These are phyloP conservation scores for Sympetrum striolatum DNA, from an alignment of 2,888 invertebrate species.

Conservation along the genomic window DNA sequence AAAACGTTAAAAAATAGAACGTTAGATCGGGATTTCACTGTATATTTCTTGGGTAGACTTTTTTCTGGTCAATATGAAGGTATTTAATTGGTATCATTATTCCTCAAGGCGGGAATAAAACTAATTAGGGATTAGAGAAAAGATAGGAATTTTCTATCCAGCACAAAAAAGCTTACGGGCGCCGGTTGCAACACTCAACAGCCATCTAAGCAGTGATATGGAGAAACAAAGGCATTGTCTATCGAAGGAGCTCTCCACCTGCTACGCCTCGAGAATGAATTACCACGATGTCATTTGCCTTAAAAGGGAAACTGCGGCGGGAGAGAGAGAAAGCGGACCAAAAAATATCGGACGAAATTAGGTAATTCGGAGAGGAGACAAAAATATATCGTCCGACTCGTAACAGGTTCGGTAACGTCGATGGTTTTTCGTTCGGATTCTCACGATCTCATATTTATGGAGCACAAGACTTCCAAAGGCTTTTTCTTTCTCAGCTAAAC, in stretches of 20 bases:
- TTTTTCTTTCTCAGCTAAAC: neutral
- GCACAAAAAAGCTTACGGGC: too few species aligned
- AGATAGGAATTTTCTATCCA: too few species aligned
- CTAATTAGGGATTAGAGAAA: too few species aligned
- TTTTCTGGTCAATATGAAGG: too few species aligned
- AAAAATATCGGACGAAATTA: slow-evolving; percentile 1
- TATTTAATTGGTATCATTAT: too few species aligned
- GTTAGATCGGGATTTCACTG: too few species aligned
- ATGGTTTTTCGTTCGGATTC: neutral
- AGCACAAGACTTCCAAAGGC: neutral
- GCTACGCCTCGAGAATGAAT: neutral
- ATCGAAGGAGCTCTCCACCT: neutral
- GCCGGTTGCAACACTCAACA: too few species aligned
- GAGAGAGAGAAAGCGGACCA: slow-evolving; percentile 31
- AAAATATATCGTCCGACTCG: slow-evolving; percentile 20
- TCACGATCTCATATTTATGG: neutral
- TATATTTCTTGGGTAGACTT: too few species aligned
- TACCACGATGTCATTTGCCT: slow-evolving; percentile 21
- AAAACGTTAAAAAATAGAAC: too few species aligned
- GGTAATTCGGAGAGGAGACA: slow-evolving; percentile 27
- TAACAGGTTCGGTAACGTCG: slow-evolving; percentile 2
- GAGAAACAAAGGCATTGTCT: neutral
- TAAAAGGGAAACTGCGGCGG: slow-evolving; percentile 3
- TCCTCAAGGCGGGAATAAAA: too few species aligned
- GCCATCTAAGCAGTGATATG: neutral